Percentiles rank a stretch among this genome's conserved stretches.
Evolutionary conservation across 2,113 vertebrate species (phyloP).

Genomic region (Rhea pennata): DNA sequence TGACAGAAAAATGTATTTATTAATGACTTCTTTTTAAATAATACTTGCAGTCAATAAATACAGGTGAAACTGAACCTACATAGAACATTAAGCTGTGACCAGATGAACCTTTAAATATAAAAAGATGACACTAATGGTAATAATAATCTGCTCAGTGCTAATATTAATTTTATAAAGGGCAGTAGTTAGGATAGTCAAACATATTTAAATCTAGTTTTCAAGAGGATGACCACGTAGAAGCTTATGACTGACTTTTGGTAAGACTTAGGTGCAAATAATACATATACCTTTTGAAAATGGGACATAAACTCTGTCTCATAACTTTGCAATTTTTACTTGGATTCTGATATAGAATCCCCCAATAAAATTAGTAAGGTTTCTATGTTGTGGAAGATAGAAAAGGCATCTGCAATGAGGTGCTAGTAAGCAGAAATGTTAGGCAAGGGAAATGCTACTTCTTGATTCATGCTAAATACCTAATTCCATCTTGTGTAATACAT

Average conservation of each 20-base stretch:
- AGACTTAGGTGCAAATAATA: neutral
- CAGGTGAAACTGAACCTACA: slow-evolving; percentile 11
- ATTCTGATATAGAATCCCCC: neutral
- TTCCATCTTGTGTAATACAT: neutral
- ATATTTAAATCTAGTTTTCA: neutral
- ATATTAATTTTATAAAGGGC: neutral
- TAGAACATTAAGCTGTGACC: neutral
- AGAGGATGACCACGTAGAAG: neutral
- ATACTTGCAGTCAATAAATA: neutral
- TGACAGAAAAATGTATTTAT: neutral
- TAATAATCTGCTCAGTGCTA: neutral
- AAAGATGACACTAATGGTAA: neutral
- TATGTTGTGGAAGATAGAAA: neutral
- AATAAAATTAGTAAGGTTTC: neutral
- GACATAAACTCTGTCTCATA: neutral
- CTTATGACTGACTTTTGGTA: neutral
- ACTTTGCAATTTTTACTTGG: neutral
- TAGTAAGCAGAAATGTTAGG: neutral
- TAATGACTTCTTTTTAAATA: neutral
- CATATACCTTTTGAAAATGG: neutral
- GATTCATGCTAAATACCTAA: neutral
- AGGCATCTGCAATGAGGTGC: neutral
- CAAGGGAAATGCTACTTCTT: slow-evolving; percentile 28
- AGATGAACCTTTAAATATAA: neutral
- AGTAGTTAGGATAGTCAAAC: neutral